A percentile compares a stretch with the other conserved stretches of the same genome.
These are phyloP conservation scores for Hestina assimilis DNA, from an alignment of 1,140 invertebrate species.

Conservation along the genomic window DNA sequence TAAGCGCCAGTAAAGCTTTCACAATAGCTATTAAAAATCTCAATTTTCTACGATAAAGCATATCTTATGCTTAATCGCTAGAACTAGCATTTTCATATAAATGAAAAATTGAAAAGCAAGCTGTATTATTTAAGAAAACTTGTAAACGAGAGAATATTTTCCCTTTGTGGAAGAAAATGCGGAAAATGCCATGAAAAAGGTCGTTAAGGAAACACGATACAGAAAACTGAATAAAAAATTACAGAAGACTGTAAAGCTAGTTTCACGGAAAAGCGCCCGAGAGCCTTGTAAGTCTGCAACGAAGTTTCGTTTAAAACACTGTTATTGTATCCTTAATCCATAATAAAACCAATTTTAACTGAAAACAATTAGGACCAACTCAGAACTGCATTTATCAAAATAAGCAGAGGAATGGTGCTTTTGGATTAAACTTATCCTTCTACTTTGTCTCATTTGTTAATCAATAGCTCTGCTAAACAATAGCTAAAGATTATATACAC, in stretches of 20 bases:
- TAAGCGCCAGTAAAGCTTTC: too few species aligned
- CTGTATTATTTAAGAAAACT: not conserved
- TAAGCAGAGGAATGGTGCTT: too few species aligned
- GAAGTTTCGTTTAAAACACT: not conserved
- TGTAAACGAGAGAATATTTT: conserved; percentile 3
- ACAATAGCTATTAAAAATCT: too few species aligned
- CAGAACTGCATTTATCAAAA: too few species aligned
- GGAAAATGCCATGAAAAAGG: conserved; percentile 15
- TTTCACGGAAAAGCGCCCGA: conserved; percentile 4
- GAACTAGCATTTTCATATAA: not conserved
- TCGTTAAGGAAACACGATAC: conserved; percentile 24
- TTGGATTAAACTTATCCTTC: too few species aligned
- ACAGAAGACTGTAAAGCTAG: conserved; percentile 6
- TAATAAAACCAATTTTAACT: not conserved
- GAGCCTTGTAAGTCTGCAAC: conserved; percentile 1
- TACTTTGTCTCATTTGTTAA: too few species aligned
- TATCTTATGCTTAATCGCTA: not conserved
- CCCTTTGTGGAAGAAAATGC: conserved; percentile 4
- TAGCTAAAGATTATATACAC: too few species aligned
- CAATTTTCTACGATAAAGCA: too few species aligned
- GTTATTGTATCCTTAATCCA: not conserved
- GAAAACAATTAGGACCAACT: too few species aligned
- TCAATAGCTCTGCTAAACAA: too few species aligned
- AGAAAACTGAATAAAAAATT: conserved; percentile 24
- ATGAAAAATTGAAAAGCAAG: not conserved